Percentiles rank a stretch among this genome's conserved stretches.
Conservation (phyloP, 2,797 vertebrate genomes). For the Melanogrammus aeglefinus region DNA sequence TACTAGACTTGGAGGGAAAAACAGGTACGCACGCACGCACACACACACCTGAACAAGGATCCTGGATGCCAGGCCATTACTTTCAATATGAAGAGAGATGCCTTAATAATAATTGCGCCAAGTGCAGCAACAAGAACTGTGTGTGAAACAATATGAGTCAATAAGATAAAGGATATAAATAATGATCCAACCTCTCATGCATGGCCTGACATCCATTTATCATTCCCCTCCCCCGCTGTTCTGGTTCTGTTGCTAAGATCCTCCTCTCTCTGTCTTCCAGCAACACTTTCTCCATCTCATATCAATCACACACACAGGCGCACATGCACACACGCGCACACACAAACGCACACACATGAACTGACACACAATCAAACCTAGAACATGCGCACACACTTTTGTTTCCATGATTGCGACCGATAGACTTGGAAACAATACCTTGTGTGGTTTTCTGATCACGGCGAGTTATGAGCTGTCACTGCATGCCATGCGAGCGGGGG, state of each 20-base stretch:
- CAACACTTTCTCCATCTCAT: neutral
- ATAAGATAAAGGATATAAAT: neutral
- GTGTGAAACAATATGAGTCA: neutral
- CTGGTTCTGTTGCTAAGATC: no score
- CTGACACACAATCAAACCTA: neutral
- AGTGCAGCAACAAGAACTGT: neutral
- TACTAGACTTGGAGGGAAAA: no score
- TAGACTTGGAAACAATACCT: slow-evolving; percentile 31
- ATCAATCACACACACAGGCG: neutral
- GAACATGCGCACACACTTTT: neutral
- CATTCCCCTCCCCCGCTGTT: no score
- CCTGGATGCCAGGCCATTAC: no score
- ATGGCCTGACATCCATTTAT: no score
- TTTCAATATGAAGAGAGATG: no score
- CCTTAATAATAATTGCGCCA: no score
- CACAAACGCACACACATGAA: neutral
- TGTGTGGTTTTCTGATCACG: slow-evolving; percentile 26
- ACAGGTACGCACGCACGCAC: neutral
- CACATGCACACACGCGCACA: no score
- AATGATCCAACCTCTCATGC: neutral
- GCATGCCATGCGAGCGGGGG: slow-evolving; percentile 24
- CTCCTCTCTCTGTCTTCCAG: neutral
- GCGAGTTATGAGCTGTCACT: slow-evolving; percentile 43
- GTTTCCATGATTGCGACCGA: slow-evolving; percentile 39
- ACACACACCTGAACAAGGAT: slow-evolving; percentile 24